Percentiles rank a stretch among this genome's conserved stretches.
These are phyloP conservation scores for Cotesia vestalis DNA, from an alignment of 1,140 invertebrate species.

Conservation along the genomic window DNA sequence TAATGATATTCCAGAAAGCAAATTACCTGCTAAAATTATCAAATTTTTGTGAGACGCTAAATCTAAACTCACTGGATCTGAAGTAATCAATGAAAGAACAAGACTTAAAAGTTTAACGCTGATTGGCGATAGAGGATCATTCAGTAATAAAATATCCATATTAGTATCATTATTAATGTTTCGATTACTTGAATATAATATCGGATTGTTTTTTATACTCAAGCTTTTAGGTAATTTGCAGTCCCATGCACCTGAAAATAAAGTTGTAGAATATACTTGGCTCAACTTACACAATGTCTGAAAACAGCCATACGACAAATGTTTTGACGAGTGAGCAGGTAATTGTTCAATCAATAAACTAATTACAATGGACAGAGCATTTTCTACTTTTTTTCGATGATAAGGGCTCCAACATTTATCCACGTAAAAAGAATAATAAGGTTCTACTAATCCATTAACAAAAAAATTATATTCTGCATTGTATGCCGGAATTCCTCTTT, in stretches of 20 bases:
- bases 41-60: slow-evolving; percentile 72
- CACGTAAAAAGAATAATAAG: slow-evolving; percentile 46
- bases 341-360: slow-evolving; percentile 53
- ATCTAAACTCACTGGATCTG: slow-evolving; percentile 71
- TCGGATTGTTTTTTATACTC: slow-evolving; percentile 43
- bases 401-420: slow-evolving; percentile 36
- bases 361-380: slow-evolving; percentile 51
- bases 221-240: slow-evolving; percentile 50
- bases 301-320: slow-evolving; percentile 66
- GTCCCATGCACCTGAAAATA: slow-evolving; percentile 68
- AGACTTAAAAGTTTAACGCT: slow-evolving; percentile 62
- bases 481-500: slow-evolving; percentile 51
- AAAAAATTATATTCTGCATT: slow-evolving; percentile 51
- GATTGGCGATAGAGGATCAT: slow-evolving; percentile 47
- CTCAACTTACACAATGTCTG: slow-evolving; percentile 66
- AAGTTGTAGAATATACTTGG: slow-evolving; percentile 62
- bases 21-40: slow-evolving; percentile 71
- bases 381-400: slow-evolving; percentile 43
- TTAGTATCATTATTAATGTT: slow-evolving; percentile 46
- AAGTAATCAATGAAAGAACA: slow-evolving; percentile 67
- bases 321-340: slow-evolving; percentile 53
- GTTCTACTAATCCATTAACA: slow-evolving; percentile 50
- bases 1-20: slow-evolving; percentile 70
- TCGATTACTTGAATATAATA: slow-evolving; percentile 43
- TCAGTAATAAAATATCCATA: slow-evolving; percentile 36